Percentiles rank a stretch among this genome's conserved stretches.
phyloP scores from a whole-genome alignment of 2,797 vertebrate species.

The Acropternis orthonyx region DNA sequence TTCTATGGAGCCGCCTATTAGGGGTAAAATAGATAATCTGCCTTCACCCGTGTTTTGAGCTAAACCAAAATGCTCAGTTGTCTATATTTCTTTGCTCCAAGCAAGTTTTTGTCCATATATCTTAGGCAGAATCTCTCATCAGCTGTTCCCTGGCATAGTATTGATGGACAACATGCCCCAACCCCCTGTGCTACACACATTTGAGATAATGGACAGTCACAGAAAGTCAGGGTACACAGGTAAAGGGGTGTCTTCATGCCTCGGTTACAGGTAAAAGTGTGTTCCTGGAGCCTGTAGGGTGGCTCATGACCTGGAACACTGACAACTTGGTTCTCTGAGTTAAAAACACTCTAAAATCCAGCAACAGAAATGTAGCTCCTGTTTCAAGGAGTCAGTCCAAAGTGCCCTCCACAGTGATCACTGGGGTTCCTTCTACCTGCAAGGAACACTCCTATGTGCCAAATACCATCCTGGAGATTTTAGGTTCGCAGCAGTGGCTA shows the following conservation, averaged over 20 bases:
- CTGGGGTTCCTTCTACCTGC: neutral
- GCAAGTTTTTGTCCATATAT: neutral
- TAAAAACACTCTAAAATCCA: neutral
- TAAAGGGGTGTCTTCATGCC: neutral
- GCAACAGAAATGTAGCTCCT: neutral
- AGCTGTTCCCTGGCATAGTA: neutral
- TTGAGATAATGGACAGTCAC: neutral
- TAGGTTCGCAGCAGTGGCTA: neutral
- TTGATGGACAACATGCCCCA: neutral
- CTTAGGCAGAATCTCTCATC: neutral
- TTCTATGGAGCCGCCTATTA: neutral
- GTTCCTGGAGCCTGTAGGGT: neutral
- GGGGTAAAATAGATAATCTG: neutral
- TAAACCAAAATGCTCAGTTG: neutral
- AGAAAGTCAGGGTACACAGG: fast-evolving
- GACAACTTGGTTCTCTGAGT: neutral
- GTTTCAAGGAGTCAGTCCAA: neutral
- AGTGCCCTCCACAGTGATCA: neutral
- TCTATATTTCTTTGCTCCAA: neutral
- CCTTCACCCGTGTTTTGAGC: neutral
- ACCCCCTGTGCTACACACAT: neutral
- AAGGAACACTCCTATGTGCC: fast-evolving
- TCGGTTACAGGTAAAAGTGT: neutral
- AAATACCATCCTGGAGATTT: neutral
- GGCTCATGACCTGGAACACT: fast-evolving